Conservation (phyloP, 1,140 invertebrate genomes). For the Camponotus vicinus region DNA sequence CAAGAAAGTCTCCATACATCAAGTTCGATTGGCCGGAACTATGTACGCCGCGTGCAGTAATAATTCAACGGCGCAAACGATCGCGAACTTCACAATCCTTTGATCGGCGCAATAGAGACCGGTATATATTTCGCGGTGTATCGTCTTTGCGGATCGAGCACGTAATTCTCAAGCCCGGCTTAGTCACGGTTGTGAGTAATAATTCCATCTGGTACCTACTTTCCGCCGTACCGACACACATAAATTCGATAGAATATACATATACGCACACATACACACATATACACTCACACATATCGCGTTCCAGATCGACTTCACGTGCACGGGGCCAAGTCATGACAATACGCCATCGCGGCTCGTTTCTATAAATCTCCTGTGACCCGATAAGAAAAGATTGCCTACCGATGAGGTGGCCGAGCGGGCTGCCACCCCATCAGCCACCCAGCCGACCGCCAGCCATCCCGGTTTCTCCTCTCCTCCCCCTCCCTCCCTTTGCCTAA, state of each 20-base stretch:
- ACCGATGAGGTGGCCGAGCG: conserved; percentile 65
- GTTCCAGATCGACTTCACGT: conserved; percentile 70
- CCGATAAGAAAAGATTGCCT: conserved; percentile 77
- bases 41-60: conserved; percentile 26
- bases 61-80: conserved; percentile 53
- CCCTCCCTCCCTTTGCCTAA: neutral
- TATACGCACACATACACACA: neutral
- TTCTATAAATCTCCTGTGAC: conserved; percentile 77
- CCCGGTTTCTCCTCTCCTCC: neutral
- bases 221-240: conserved; percentile 35
- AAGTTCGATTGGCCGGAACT: conserved; percentile 35
- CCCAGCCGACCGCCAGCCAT: conserved; percentile 30
- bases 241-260: conserved; percentile 1
- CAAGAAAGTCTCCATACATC: conserved; percentile 42
- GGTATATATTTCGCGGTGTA: conserved; percentile 60
- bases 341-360: conserved; percentile 69
- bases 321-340: conserved; percentile 70
- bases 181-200: conserved; percentile 69
- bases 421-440: conserved; percentile 25
- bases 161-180: conserved; percentile 68
- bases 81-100: conserved; percentile 45
- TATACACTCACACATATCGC: conserved; percentile 55
- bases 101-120: conserved; percentile 56
- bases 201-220: conserved; percentile 65
- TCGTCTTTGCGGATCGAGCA: conserved; percentile 63